Percentiles rank a stretch among this genome's conserved stretches.
These are phyloP conservation scores for Parambassis ranga DNA, from an alignment of 2,797 vertebrate genomes.

Conservation along the genomic window DNA sequence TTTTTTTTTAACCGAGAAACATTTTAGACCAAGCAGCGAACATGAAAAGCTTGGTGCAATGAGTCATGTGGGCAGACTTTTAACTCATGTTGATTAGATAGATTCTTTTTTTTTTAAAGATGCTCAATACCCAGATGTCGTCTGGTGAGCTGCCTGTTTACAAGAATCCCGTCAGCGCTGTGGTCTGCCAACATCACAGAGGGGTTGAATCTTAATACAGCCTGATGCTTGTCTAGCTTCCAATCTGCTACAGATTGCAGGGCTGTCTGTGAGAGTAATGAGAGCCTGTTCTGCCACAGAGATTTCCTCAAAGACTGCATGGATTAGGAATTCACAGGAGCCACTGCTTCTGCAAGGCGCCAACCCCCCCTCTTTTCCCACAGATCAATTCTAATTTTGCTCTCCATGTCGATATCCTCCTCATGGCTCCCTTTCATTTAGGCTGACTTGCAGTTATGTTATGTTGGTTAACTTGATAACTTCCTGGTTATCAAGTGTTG, in stretches of 20 bases:
- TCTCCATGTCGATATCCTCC: constrained; percentile 59
- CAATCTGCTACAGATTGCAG: constrained; percentile 62
- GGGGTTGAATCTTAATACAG: constrained; percentile 64
- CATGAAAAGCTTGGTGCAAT: background rate
- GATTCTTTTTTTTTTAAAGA: constrained; percentile 1
- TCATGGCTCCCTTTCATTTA: constrained; percentile 37
- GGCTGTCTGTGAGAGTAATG: constrained; percentile 66
- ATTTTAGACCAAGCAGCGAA: background rate
- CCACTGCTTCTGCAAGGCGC: constrained; percentile 28
- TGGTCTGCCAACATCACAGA: constrained; percentile 46
- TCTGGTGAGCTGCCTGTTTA: constrained; percentile 47
- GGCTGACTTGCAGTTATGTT: constrained; percentile 29
- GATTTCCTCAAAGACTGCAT: constrained; percentile 64
- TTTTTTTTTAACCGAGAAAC: constrained; percentile 12
- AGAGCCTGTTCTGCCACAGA: constrained; percentile 63
- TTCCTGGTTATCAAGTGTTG: background rate
- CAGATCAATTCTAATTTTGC: constrained; percentile 70
- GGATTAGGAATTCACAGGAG: constrained; percentile 73
- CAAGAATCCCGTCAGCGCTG: constrained; percentile 41
- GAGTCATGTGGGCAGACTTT: constrained; percentile 20
- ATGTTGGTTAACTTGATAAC: constrained; percentile 22
- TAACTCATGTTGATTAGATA: constrained; percentile 11
- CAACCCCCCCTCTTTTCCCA: constrained; percentile 39
- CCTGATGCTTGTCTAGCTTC: constrained; percentile 61
- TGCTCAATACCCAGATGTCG: constrained; percentile 16